phyloP scores from a whole-genome alignment of 2,113 vertebrate species.

The Panthera leo region DNA sequence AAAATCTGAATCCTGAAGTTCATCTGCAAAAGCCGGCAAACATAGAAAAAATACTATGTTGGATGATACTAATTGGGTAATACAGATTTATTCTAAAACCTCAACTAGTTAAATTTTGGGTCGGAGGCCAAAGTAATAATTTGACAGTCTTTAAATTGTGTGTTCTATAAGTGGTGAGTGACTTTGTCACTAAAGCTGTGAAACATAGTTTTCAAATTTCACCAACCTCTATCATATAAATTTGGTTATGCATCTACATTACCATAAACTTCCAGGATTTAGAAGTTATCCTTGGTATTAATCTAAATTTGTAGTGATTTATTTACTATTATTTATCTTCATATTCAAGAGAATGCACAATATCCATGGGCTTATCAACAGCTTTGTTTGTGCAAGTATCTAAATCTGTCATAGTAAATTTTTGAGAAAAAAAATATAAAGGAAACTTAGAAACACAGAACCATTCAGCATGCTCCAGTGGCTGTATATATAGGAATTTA shows the following conservation, averaged over 20 bases:
- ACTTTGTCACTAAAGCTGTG: neutral
- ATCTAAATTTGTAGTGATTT: constrained; percentile 35
- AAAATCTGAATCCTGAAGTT: neutral
- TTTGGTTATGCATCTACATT: neutral
- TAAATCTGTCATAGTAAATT: constrained; percentile 48
- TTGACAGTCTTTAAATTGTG: neutral
- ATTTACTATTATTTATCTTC: neutral
- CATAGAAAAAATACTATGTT: neutral
- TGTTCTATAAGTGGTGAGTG: neutral
- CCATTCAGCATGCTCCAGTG: constrained; percentile 12
- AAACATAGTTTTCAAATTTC: neutral
- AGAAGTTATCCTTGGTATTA: neutral
- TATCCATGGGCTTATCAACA: neutral
- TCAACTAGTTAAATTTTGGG: neutral
- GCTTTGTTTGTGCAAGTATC: constrained; percentile 36
- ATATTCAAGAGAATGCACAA: neutral
- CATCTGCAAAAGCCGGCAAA: neutral
- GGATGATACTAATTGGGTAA: neutral
- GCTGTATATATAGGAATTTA: constrained; percentile 64
- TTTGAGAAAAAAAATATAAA: neutral
- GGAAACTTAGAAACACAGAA: constrained; percentile 46
- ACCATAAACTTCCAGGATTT: neutral
- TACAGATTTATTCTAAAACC: neutral
- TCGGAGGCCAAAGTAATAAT: neutral
- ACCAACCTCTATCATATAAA: neutral